Base-by-base conservation (phyloP, 2,888 invertebrate species). In the Patella depressa region DNA sequence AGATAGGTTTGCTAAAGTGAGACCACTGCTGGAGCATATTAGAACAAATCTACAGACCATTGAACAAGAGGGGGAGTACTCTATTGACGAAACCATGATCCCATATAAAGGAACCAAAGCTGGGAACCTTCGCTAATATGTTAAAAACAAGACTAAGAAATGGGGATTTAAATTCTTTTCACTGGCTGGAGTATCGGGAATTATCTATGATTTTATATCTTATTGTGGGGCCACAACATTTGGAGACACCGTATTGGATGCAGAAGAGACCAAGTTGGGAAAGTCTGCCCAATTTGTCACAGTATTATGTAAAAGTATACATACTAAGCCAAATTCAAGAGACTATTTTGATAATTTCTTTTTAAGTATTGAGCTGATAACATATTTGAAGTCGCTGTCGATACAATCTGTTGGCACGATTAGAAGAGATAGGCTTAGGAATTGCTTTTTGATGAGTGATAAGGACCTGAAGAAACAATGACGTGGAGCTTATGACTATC, bases 141-240 rank as follows among this genome's bases (percentile, higher is more conserved):
- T 75, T 17, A 75, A 75, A 71, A 75, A n/a, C 34, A 75, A 75
- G 45, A 71, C 75, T 1, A 54, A 75, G 15, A 71, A 75, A 19
- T 75, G 75, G 71, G 75, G 75, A 17, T 71, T 75, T 54, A 75
- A 75, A 71, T 70, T 71, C 15, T 75, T 75, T 24, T 71, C 57
- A 7, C 70, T n/a, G 14, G 75, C 71, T 70, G 71, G 71, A 4
- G 75, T 75, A 7, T 71, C 71, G 11, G 74, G 74, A n/a, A 74
- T 74, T 24, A 55, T 73, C 4, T 74, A 74, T 59, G 74, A 65
- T 34, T 74, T 59, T 7, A 3, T 74, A 19, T 12, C 74, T 7
- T 74, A 65, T 34, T 17, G n/a, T 54, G 74, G 74, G 17, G 14
- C 70, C 29, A 29, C 17, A 14, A 74, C 74, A 70, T 74, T 59